These are phyloP conservation scores for Trypoxylon attenuatum DNA, from an alignment of 2,888 invertebrate genomes.

Conservation along the genomic window DNA sequence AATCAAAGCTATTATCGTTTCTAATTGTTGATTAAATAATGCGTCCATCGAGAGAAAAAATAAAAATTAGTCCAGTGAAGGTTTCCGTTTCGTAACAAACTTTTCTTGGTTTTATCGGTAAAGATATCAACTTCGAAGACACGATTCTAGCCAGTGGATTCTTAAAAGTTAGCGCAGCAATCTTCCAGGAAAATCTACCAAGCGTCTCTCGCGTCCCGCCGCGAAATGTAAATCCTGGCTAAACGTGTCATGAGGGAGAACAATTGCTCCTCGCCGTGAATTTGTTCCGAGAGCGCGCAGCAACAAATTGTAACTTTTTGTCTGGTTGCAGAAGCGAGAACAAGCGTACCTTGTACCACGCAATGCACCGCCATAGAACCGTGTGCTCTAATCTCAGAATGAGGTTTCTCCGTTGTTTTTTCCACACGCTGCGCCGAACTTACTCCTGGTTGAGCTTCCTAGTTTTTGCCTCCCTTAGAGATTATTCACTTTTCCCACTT, in stretches of 20 bases:
- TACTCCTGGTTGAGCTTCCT: too few relatives aligned
- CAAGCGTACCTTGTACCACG: not conserved
- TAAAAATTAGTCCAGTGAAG: too few relatives aligned
- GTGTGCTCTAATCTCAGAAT: not conserved
- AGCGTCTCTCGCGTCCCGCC: conserved; percentile 21
- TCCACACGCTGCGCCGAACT: not conserved
- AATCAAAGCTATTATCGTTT: too few relatives aligned
- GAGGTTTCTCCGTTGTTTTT: not conserved
- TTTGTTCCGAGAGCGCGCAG: conserved; percentile 33
- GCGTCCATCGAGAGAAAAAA: too few relatives aligned
- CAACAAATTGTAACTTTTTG: conserved; percentile 18
- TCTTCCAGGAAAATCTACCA: conserved; percentile 27
- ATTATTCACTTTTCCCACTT: too few relatives aligned
- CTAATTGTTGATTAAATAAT: too few relatives aligned
- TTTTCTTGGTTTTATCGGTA: too few relatives aligned
- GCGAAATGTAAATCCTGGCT: conserved; percentile 46
- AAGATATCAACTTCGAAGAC: too few relatives aligned
- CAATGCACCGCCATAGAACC: not conserved
- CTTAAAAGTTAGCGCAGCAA: conserved; percentile 22
- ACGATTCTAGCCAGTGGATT: too few relatives aligned
- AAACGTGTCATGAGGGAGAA: conserved; percentile 27
- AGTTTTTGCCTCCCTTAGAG: too few relatives aligned
- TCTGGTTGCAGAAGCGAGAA: not conserved
- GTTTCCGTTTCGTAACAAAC: too few relatives aligned
- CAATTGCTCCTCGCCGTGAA: conserved; percentile 25